Percentiles rank a stretch among this genome's conserved stretches.
These are phyloP conservation scores for Alfaro cultratus DNA, from an alignment of 2,797 vertebrate species.

Conservation along the genomic window DNA sequence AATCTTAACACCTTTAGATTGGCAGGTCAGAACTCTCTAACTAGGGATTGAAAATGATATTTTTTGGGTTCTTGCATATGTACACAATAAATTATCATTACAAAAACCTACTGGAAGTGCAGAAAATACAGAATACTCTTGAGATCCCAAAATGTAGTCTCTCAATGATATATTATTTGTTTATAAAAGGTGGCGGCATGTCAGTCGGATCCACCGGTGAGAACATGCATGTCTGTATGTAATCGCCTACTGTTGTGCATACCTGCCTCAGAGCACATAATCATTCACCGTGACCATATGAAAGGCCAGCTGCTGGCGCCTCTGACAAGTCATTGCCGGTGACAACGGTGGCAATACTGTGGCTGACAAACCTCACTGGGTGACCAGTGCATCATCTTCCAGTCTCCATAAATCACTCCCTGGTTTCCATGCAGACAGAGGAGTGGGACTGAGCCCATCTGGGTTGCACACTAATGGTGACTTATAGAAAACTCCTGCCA, in stretches of 20 bases:
- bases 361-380: slow-evolving; percentile 69
- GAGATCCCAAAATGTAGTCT: background rate
- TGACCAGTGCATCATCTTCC: slow-evolving; percentile 67
- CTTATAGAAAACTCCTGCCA: slow-evolving; percentile 51
- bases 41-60: background rate
- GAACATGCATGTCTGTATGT: background rate
- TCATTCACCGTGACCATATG: slow-evolving; percentile 28
- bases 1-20: background rate
- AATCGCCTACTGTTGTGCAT: background rate
- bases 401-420: slow-evolving; percentile 66
- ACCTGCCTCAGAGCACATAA: slow-evolving; percentile 33
- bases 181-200: slow-evolving; percentile 3
- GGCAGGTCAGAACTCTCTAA: background rate
- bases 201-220: slow-evolving; percentile 12
- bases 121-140: background rate
- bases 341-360: slow-evolving; percentile 70
- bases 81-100: background rate
- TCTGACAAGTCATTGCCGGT: slow-evolving; percentile 39
- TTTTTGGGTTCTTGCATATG: background rate
- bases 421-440: slow-evolving; percentile 23
- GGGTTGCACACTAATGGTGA: slow-evolving; percentile 58
- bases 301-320: slow-evolving; percentile 51
- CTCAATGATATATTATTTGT: background rate
- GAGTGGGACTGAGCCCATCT: slow-evolving; percentile 54
- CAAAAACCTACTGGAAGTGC: background rate